Conservation (phyloP, 2,797 vertebrate genomes). For the Rhincodon typus region DNA sequence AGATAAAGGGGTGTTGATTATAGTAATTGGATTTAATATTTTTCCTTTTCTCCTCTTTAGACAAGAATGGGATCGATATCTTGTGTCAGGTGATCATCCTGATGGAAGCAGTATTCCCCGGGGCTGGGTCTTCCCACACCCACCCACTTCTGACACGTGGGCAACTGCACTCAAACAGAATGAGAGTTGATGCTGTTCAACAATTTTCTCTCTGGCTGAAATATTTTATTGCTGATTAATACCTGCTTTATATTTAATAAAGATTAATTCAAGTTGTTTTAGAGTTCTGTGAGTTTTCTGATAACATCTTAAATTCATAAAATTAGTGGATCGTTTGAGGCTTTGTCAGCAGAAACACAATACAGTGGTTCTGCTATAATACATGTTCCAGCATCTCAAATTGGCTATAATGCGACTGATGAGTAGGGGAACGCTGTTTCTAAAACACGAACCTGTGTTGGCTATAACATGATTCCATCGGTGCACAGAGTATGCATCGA, state of each 20-base stretch:
- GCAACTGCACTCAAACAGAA: slow-evolving; percentile 63
- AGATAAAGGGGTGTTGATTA: neutral
- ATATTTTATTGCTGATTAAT: neutral
- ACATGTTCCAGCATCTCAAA: too few species aligned
- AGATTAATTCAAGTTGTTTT: neutral
- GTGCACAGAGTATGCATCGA: too few species aligned
- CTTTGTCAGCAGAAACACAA: too few species aligned
- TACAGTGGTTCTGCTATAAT: too few species aligned
- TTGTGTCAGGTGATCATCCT: slow-evolving; percentile 72
- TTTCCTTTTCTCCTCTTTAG: slow-evolving; percentile 51
- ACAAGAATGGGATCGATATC: slow-evolving; percentile 81
- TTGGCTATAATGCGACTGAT: too few species aligned
- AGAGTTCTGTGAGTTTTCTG: neutral
- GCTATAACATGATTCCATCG: too few species aligned
- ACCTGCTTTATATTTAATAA: slow-evolving; percentile 2
- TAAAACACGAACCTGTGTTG: too few species aligned
- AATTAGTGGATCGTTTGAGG: neutral
- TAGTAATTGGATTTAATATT: neutral
- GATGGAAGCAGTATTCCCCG: slow-evolving; percentile 72
- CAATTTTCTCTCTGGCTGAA: neutral
- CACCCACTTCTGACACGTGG: slow-evolving; percentile 74
- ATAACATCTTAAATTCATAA: neutral
- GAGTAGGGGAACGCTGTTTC: neutral
- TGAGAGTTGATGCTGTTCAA: slow-evolving; percentile 21
- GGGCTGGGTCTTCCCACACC: slow-evolving; percentile 75